Evolutionary conservation across 1,140 invertebrate species (phyloP), one percentile per base, ranked within the genome.

Genomic region (Prorops nasuta): DNA sequence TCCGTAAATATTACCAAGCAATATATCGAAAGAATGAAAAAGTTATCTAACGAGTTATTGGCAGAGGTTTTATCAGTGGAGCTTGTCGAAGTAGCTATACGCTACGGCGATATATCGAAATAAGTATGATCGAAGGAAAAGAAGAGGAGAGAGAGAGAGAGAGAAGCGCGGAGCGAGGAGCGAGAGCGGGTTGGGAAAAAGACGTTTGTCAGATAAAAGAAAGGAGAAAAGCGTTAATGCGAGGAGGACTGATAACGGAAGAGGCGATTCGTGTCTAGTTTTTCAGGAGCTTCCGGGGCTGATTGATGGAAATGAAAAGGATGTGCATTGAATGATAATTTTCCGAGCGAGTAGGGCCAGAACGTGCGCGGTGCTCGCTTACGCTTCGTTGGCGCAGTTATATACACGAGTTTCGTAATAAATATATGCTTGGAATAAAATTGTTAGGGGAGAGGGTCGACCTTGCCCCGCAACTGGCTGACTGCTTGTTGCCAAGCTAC

Each of bases 401-500:
- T 59, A 52, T 51, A 62, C 64, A 48, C 55, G 57, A 45, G 60
- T 74, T 67, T 72, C 66, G 64, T 72, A 74, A 72, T 71, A 71
- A 72, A 72, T 69, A 72, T 71, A 74, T 66, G 58, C 52, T 45
- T 37, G 60, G 71, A 64, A 72, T 70, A 71, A 70, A 74, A 71
- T 69, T 63, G 63, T 58, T 45, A 55, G 63, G 34, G 45, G 64
- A 64, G 66, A 65, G 65, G 62, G 60, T 67, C 72, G 72, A 74
- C 72, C 72, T 74, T 74, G 72, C 67, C 71, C 72, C 69, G 70
- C 63, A 68, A 71, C 63, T 69, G 51, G 41, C 55, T 55, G 66
- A 60, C 63, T 59, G 71, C 69, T 72, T 73, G 72, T 73, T 74
- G 72, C 72, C 72, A 73, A 72, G 72, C 65, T 74, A 74, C 70